Conservation (phyloP, 2,797 vertebrate species). For the Sardinella longiceps region DNA sequence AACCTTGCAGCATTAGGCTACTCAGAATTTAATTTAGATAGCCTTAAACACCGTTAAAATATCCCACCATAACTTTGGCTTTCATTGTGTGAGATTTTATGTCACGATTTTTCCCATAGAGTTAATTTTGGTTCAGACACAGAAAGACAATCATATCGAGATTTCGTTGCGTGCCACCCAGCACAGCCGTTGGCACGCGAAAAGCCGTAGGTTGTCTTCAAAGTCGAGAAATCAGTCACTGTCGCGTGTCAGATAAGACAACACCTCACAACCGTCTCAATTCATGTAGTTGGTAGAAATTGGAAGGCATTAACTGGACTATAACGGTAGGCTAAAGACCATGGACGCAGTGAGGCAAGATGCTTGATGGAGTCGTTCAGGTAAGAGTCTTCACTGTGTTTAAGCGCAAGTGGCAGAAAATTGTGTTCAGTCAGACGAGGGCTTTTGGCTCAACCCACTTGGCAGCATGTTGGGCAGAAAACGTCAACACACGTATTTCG, state of each 20-base stretch:
- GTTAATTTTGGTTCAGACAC: conserved; percentile 5
- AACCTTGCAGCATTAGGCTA: too few relatives aligned
- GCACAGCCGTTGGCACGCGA: conserved; percentile 55
- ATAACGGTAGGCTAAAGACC: not conserved
- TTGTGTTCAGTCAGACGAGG: too few relatives aligned
- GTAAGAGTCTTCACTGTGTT: not conserved
- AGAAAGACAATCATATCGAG: conserved; percentile 57
- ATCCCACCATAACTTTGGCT: not conserved
- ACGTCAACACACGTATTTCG: too few relatives aligned
- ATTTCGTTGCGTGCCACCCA: conserved; percentile 67
- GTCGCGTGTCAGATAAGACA: conserved; percentile 45
- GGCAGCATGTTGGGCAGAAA: too few relatives aligned
- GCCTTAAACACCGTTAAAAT: not conserved
- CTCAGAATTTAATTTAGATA: not conserved
- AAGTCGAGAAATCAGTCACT: conserved; percentile 50
- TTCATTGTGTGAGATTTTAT: conserved; percentile 37
- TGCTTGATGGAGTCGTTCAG: not conserved
- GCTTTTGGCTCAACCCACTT: too few relatives aligned
- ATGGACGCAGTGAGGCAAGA: not conserved
- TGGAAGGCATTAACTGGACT: not conserved
- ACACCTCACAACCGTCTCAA: not conserved
- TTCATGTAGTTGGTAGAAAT: not conserved
- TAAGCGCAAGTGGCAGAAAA: not conserved
- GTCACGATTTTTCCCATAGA: conserved; percentile 31
- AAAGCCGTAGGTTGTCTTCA: conserved; percentile 56